Base-by-base conservation (phyloP, 2,113 vertebrate species). In the Columba livia region DNA sequence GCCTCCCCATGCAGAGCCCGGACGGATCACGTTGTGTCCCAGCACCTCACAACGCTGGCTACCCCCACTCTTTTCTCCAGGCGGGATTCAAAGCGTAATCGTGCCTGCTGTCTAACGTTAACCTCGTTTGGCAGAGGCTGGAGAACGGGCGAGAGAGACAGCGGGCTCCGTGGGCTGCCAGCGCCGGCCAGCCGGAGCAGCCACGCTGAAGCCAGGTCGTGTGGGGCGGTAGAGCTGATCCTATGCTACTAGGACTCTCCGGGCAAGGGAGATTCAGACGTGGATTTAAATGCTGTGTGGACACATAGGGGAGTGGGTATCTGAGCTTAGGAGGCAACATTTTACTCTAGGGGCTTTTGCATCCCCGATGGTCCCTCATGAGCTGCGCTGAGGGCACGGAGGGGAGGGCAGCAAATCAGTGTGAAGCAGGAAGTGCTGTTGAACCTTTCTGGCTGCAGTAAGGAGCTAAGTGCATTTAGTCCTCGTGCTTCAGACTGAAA, bases 1-100 rank as follows among this genome's bases (percentile, higher is more conserved):
- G 58, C 95, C 92, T 96, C 91, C 97, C 94, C 32, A 65, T 34
- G 88, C 54, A 28, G 94, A 92, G 32, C 31, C 67, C 53, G 64
- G 51, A 47, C 66, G 66, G 73, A 51, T 94, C 79, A 54, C 71
- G 40, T 54, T 44, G 25, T 65, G 78, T 60, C 77, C 36, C 70
- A 40, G 65, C 18, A 31, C 38, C 54, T 87, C 77, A 50, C 3
- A 51, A 54, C 51, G 83, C 34, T 58, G 89, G 64, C 54, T 93
- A 44, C 79, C 77, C 56, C 90, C 65, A 75, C 51, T 32, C 38
- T 70, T 77, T 77, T n/a, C 75, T 71, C 28, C 74, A 71, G 92
- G 9, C 3, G 24, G 44, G 53, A 19, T 83, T 20, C 48, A 19
- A 13, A 32, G 86, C 72, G 12, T 47, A 51, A 21, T 18, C 40